Evolutionary conservation across 2,113 vertebrate species (phyloP), one percentile per base, ranked within the genome.

Genomic region (Phylloscopus trochilus): DNA sequence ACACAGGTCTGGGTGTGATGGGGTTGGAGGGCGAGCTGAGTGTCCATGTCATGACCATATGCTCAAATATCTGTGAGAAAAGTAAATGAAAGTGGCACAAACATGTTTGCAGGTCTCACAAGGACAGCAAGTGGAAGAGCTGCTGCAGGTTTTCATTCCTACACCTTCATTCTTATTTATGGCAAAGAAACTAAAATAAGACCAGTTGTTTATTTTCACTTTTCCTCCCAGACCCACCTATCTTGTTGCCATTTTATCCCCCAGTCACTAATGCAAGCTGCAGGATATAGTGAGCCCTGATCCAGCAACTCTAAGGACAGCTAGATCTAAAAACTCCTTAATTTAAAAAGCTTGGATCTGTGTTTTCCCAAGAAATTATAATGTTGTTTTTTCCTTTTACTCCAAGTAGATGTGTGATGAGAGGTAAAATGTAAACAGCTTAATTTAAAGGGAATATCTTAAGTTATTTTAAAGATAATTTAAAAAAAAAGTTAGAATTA

Each of bases 91-190:
- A 44, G n/a, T 0, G 0, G 19, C 1, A 3, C 43, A 62, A 46
- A 46, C 0, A 0, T 35, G 13, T 69, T 79, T 76, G 64, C 5
- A 24, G 33, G 9, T 66, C 51, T 83, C 35, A 6, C 0, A 0
- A 47, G 21, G 27, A 52, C 73, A 52, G 26, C 23, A 43, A 39
- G 31, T 30, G 67, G 58, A 91, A 66, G 44, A 76, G 8, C 23
- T 66, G 28, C 52, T 95, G 67, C 51, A 56, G 23, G 33, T 49
- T 72, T 19, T 76, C n/a, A 27, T 63, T 92, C 86, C 77, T 87
- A 37, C 13, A 60, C 11, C 27, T 46, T 74, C 11, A 9, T 83
- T 67, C 11, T 68, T 63, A 51, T 16, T 68, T 66, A 13, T 31
- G 41, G 56, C 28, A 53, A 75, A 83, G 44, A 66, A 69, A 22